These are phyloP conservation scores for Pterophyllum scalare DNA, from an alignment of 2,113 vertebrate species.

Conservation along the genomic window DNA sequence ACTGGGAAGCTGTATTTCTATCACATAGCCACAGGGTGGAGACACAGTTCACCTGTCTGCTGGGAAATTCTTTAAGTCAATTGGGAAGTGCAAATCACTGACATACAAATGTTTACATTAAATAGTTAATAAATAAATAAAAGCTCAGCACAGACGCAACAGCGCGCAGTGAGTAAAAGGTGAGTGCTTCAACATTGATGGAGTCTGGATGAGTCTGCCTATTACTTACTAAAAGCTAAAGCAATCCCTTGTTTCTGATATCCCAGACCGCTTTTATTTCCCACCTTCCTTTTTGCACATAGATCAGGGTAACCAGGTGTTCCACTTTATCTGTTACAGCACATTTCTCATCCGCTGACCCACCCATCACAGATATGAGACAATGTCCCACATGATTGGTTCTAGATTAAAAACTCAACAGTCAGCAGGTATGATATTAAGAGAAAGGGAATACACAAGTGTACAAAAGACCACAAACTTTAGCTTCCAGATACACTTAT, in stretches of 20 bases:
- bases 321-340: too few species aligned
- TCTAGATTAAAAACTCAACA: too few species aligned
- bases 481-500: too few species aligned
- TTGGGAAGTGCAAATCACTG: not conserved
- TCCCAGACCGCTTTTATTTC: not conserved
- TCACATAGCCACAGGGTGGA: conserved; percentile 11
- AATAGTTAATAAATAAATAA: not conserved
- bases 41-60: conserved; percentile 15
- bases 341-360: too few species aligned
- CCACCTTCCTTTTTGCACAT: not conserved
- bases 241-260: not conserved
- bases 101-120: not conserved
- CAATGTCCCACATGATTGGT: too few species aligned
- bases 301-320: not conserved
- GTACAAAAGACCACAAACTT: too few species aligned
- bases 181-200: not conserved
- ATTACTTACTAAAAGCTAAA: not conserved
- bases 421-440: too few species aligned
- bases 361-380: too few species aligned
- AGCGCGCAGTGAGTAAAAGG: not conserved
- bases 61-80: not conserved
- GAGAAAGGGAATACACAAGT: too few species aligned
- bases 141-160: too few species aligned
- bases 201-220: not conserved
- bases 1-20: not conserved